Base-by-base conservation (phyloP, 2,113 vertebrate species). In the Apteryx mantelli region DNA sequence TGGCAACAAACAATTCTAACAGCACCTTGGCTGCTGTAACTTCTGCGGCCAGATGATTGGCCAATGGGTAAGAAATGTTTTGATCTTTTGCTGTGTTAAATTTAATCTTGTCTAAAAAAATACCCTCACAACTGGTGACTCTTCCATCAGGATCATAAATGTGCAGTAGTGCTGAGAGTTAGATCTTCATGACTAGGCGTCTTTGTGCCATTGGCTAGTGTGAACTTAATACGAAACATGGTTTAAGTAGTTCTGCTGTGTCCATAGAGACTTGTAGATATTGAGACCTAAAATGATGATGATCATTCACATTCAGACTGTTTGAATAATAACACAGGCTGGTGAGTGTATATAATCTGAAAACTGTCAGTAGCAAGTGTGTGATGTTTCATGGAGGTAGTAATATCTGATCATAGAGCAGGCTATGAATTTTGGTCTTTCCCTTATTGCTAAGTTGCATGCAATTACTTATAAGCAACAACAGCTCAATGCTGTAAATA, bases 281-380 rank as follows among this genome's bases (percentile, higher is more conserved):
- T 3, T 8, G 53, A 4, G 20, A 32, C 32, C 4, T 4, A 16
- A 34, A 14, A 1, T 63, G 13, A 0, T 36, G 18, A 42, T 8
- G 81, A n/a, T 63, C 68, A 17, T 24, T 25, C 21, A 5, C 19
- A 1, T 28, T 8, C 50, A 10, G 21, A 56, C 25, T 60, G 13
- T 42, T 60, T 58, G 52, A 4, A 15, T 18, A 8, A 3, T 4
- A 6, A 30, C 32, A 2, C 32, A 38, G 48, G 32, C 5, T 38
- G 50, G 7, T 50, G 83, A 18, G 26, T 42, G 4, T 53, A 2
- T 4, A 0, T 13, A 5, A 19, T 42, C 78, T 44, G 40, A 28
- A 40, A 42, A 13, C 30, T 22, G 20, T 11, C 34, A 14, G 58
- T 32, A 50, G 50, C 30, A n/a, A 8, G 0, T 3, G 32, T n/a